These are phyloP conservation scores for Toxonevra muliebris DNA, from an alignment of 2,888 invertebrate species.

Conservation along the genomic window DNA sequence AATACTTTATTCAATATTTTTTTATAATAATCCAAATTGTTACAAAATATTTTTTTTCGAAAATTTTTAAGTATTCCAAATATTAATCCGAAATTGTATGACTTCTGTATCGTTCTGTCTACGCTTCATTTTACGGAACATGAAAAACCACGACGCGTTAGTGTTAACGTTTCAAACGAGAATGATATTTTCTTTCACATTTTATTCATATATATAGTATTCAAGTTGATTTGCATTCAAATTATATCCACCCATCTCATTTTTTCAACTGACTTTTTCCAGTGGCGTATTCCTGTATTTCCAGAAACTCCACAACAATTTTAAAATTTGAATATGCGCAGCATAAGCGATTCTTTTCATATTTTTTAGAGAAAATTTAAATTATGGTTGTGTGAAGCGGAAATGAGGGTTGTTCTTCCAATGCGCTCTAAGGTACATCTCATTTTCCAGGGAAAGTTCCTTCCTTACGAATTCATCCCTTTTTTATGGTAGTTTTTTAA, in stretches of 20 bases:
- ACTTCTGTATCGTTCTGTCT: too few species aligned
- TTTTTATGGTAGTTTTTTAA: slow-evolving; percentile 26
- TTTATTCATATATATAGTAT: slow-evolving; percentile 40
- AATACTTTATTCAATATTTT: slow-evolving; percentile 1
- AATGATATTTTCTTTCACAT: slow-evolving; percentile 25
- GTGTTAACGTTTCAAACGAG: slow-evolving; percentile 26
- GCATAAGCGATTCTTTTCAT: slow-evolving; percentile 2
- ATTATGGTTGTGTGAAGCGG: neutral
- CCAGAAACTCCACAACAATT: slow-evolving; percentile 39
- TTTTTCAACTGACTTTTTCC: slow-evolving; percentile 20
- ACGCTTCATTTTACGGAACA: too few species aligned
- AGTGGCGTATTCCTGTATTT: slow-evolving; percentile 33
- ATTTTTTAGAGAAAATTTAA: neutral
- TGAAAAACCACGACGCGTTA: slow-evolving; percentile 17
- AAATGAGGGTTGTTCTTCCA: slow-evolving; percentile 6
- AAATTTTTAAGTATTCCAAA: too few species aligned
- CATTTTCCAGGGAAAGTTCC: neutral
- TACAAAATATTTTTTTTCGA: too few species aligned
- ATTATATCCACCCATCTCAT: slow-evolving; percentile 17
- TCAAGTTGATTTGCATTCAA: neutral
- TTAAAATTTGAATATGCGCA: slow-evolving; percentile 62
- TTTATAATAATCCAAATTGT: too few species aligned
- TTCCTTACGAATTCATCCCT: neutral
- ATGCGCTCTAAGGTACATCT: slow-evolving; percentile 1
- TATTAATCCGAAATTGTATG: too few species aligned